Evolutionary conservation across 2,797 vertebrate genomes (phyloP).

Genomic region (Sebastolobus alascanus): DNA sequence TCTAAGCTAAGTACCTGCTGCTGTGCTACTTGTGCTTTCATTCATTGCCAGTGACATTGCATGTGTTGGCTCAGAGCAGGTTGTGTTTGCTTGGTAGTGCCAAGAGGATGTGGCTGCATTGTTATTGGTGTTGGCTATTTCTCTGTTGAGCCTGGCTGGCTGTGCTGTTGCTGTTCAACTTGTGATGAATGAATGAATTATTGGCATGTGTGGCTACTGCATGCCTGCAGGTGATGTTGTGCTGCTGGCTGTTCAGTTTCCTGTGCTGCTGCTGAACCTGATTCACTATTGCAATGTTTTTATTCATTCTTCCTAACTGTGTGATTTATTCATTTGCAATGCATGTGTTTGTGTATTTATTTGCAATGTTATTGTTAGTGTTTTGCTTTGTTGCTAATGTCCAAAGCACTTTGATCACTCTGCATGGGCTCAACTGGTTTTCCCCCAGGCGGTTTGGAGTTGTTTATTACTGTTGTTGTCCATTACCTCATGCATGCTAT

Average conservation of each 20-base stretch:
- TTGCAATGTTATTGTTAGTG: not conserved
- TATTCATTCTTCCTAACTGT: not conserved
- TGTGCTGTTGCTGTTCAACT: not conserved
- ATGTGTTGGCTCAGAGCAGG: not conserved
- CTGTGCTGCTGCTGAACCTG: not conserved
- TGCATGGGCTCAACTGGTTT: not conserved
- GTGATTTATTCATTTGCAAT: not conserved
- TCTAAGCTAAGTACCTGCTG: not conserved
- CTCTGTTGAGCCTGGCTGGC: not conserved
- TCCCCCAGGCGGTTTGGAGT: not conserved
- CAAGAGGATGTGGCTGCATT: not conserved
- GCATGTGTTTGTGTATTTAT: not conserved
- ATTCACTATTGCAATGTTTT: not conserved
- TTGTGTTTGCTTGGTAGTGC: not conserved
- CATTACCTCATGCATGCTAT: not conserved
- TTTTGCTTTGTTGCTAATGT: not conserved
- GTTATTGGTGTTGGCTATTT: not conserved
- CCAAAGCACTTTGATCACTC: not conserved
- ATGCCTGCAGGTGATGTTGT: not conserved
- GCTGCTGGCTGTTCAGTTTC: not conserved
- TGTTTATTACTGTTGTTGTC: not conserved
- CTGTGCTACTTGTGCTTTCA: not conserved
- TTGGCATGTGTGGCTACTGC: not conserved
- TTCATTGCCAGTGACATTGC: not conserved
- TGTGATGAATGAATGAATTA: not conserved